Percentiles rank a stretch among this genome's conserved stretches.
Conservation (phyloP, 2,797 vertebrate genomes). For the Danio tinwini region DNA sequence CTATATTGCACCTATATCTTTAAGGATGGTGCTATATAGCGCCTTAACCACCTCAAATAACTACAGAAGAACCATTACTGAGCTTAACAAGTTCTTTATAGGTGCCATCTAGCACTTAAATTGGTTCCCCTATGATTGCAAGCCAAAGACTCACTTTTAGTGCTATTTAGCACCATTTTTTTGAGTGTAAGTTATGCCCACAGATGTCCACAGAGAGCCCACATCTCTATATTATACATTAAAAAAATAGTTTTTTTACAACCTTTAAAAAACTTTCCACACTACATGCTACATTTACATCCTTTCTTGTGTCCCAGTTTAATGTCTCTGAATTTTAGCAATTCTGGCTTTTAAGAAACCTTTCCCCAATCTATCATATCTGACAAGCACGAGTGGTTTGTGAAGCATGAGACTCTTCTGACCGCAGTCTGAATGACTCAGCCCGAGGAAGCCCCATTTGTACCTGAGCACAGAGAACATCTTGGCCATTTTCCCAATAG, state of each 20-base stretch:
- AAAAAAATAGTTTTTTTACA: background rate
- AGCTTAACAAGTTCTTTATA: no score
- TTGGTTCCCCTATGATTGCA: no score
- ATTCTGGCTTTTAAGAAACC: background rate
- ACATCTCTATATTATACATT: background rate
- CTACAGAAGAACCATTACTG: no score
- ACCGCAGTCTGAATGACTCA: slow-evolving; percentile 45
- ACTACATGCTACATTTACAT: background rate
- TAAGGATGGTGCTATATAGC: no score
- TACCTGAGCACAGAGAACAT: slow-evolving; percentile 87
- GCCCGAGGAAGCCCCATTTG: slow-evolving; percentile 44
- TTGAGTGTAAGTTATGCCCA: background rate
- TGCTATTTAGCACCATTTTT: no score
- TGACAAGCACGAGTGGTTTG: slow-evolving; percentile 9
- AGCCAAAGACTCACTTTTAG: no score
- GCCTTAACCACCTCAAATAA: no score
- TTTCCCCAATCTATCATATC: background rate
- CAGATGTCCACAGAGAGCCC: background rate
- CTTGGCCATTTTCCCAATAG: slow-evolving; percentile 86
- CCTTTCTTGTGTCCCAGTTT: background rate
- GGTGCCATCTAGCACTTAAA: no score
- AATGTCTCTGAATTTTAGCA: background rate
- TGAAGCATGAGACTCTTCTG: slow-evolving; percentile 18
- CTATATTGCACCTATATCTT: no score
- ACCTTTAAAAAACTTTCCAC: background rate